Conservation (phyloP, 1,140 invertebrate species). For the Pararge aegeria region DNA sequence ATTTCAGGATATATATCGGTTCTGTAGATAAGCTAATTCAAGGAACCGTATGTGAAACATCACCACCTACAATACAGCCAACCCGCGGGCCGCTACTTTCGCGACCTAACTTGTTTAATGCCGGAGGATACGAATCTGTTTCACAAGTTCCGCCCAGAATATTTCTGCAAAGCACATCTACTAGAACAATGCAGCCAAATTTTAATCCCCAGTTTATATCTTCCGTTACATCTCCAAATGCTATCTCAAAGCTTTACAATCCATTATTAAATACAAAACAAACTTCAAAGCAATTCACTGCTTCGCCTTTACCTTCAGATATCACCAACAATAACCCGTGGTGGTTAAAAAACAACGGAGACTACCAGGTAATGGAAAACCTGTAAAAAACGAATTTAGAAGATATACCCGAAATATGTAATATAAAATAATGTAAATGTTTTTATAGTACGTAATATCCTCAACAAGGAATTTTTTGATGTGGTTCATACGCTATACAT, state of each 20-base stretch:
- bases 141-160: constrained; percentile 24
- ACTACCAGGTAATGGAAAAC: constrained; percentile 27
- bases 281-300: constrained; percentile 18
- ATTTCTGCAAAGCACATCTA: constrained; percentile 13
- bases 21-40: constrained; percentile 83
- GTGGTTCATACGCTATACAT: constrained; percentile 36
- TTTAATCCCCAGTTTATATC: neutral
- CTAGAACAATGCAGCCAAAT: constrained; percentile 7
- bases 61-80: constrained; percentile 7
- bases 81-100: neutral
- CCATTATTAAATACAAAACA: constrained; percentile 20
- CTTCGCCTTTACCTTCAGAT: constrained; percentile 4
- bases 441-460: neutral
- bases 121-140: constrained; percentile 10
- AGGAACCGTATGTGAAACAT: constrained; percentile 85
- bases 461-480: neutral
- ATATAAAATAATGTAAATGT: neutral
- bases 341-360: constrained; percentile 26
- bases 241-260: constrained; percentile 11
- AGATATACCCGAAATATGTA: neutral
- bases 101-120: constrained; percentile 12
- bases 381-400: constrained; percentile 17
- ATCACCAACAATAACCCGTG: constrained; percentile 26
- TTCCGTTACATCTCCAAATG: constrained; percentile 10
- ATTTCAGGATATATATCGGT: constrained; percentile 88